Base-by-base conservation (phyloP, 2,113 vertebrate genomes). In the Sebastes fasciatus region DNA sequence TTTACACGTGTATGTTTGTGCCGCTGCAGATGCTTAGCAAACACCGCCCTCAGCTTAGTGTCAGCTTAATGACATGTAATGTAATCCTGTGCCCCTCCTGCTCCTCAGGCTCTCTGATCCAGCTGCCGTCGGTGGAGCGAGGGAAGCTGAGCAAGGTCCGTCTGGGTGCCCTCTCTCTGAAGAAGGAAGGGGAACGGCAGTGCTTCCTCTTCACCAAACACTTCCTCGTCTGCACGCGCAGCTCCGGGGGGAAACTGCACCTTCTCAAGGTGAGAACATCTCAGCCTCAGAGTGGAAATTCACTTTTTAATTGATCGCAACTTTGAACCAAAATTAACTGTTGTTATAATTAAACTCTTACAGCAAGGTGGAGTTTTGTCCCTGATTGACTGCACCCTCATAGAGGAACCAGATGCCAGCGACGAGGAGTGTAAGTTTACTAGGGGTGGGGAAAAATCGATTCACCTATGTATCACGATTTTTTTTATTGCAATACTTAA, bases 181-280 rank as follows among this genome's bases (percentile, higher is more conserved):
- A 99, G 95, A 99, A 98, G 93, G 98, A 99, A 96, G 98, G 98
- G 79, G 98, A 99, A 89, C 96, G 98, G 21, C 98, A 99, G 87
- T 99, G 98, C 90, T 99, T 99, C 94, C 96, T 99, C 82, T 99
- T 99, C 91, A 99, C 98, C 87, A 99, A 99, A 82, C 98, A 99
- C 94, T 99, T 99, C 80, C 95, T 99, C 63, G 97, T 99, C 89
- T 99, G 98, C 93, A 99, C 98, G 7, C 96, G 98, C 91, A 99
- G 98, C 93, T 99, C 98, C 10, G 98, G 98, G 82, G 98, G 98
- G 85, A 99, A 99, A 88, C 94, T 99, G 45, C 98, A 99, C 93
- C 96, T 99, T 60, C 97, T 99, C 45, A 99, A 99, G 96, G 98
- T 98, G 95, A 70, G 74, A 60, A 14, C 48, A 19, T 0, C 13